Evolutionary conservation across 2,797 vertebrate genomes (phyloP).

Genomic region (Pipistrellus nathusii): DNA sequence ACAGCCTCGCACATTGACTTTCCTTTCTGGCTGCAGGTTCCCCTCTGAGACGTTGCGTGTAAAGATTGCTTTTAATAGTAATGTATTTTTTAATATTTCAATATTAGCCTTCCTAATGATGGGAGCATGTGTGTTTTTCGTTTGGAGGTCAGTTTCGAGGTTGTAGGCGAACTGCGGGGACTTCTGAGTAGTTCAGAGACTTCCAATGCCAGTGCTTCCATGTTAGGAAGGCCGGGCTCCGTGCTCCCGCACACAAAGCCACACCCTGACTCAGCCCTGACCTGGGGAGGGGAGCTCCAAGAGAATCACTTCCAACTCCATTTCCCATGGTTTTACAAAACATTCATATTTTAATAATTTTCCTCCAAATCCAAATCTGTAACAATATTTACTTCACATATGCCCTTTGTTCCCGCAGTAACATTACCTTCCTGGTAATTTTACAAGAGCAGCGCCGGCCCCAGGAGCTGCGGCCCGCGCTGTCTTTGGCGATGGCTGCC

Average conservation of each 20-base stretch:
- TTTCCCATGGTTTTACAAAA: slow-evolving; percentile 31
- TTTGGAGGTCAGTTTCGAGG: slow-evolving; percentile 27
- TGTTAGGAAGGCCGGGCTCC: background rate
- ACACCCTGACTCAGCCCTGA: background rate
- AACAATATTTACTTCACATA: slow-evolving; percentile 88
- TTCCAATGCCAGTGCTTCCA: background rate
- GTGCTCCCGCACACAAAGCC: background rate
- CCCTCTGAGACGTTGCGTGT: background rate
- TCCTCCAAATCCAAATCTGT: slow-evolving; percentile 71
- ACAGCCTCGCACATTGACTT: background rate
- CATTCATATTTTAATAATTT: slow-evolving; percentile 69
- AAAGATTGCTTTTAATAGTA: slow-evolving; percentile 43
- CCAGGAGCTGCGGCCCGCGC: slow-evolving; percentile 66
- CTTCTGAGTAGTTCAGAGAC: background rate
- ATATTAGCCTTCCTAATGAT: background rate
- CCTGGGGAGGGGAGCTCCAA: background rate
- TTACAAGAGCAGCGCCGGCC: slow-evolving; percentile 77
- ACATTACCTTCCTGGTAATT: slow-evolving; percentile 86
- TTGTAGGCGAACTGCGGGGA: background rate
- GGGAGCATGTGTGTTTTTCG: slow-evolving; percentile 28
- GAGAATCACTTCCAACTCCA: slow-evolving; percentile 47
- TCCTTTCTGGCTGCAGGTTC: background rate
- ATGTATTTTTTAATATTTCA: slow-evolving; percentile 6
- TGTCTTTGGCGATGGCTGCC: slow-evolving; percentile 81
- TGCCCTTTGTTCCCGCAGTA: slow-evolving; percentile 86